Evolutionary conservation across 2,797 vertebrate species (phyloP).

Genomic region (Cuculus canorus): DNA sequence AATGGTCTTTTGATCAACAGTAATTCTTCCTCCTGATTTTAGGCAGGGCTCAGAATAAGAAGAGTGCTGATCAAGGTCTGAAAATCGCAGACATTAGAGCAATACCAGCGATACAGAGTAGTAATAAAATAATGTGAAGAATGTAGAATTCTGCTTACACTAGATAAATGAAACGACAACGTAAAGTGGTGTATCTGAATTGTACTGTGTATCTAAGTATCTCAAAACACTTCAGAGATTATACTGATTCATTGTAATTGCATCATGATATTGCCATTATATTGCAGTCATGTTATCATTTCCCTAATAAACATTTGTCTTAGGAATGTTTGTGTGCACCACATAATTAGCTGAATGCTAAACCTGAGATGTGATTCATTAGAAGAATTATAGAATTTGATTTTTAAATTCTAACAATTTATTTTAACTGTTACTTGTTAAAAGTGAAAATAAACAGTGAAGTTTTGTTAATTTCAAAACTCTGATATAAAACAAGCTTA

Average conservation of each 20-base stretch:
- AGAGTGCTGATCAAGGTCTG: background rate
- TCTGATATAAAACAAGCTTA: conserved; percentile 12
- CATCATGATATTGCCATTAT: conserved; percentile 58
- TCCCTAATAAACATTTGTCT: conserved; percentile 67
- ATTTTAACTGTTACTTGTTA: conserved; percentile 36
- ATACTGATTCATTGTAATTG: conserved; percentile 64
- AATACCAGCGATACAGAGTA: background rate
- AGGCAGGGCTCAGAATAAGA: background rate
- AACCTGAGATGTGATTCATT: conserved; percentile 63
- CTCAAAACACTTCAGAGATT: conserved; percentile 38
- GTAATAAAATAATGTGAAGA: background rate
- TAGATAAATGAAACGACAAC: background rate
- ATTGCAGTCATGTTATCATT: conserved; percentile 62
- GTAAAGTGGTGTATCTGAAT: conserved; percentile 1
- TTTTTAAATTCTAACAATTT: conserved; percentile 53
- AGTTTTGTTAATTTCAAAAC: conserved; percentile 47
- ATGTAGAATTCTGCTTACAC: background rate
- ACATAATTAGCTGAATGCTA: conserved; percentile 55
- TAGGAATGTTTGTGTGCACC: conserved; percentile 39
- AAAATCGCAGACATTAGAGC: background rate
- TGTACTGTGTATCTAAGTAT: conserved; percentile 25
- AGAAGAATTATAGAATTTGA: conserved; percentile 46
- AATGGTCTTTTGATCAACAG: background rate
- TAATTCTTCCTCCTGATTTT: background rate
- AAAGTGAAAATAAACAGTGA: conserved; percentile 29